A percentile compares a stretch with the other conserved stretches of the same genome.
Evolutionary conservation across 2,797 vertebrate genomes (phyloP).

Genomic region (Darevskia nairensis): DNA sequence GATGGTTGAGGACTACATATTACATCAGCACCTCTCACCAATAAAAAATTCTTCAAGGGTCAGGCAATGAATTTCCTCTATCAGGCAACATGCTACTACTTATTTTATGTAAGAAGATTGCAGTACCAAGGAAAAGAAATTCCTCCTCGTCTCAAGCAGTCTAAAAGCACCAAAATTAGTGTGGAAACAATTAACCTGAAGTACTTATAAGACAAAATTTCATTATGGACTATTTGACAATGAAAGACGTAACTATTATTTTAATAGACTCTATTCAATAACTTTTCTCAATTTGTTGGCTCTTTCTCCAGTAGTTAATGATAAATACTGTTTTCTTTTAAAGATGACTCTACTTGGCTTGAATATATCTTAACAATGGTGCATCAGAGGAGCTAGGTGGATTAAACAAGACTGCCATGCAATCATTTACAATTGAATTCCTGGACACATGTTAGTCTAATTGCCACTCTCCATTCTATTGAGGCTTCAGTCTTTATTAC

Average conservation of each 20-base stretch:
- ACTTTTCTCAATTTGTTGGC: conserved; percentile 68
- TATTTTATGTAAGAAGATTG: conserved; percentile 1
- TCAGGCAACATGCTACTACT: conserved; percentile 52
- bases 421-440: conserved; percentile 56
- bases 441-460: conserved; percentile 48
- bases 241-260: conserved; percentile 75
- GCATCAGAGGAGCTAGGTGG: conserved; percentile 16
- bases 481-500: conserved; percentile 47
- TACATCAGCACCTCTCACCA: conserved; percentile 70
- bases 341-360: conserved; percentile 36
- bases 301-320: conserved; percentile 64
- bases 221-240: conserved; percentile 77
- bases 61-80: conserved; percentile 67
- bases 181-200: conserved; percentile 79
- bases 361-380: conserved; percentile 32
- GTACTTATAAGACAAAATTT: conserved; percentile 79
- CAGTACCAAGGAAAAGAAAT: conserved; percentile 69
- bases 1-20: conserved; percentile 63
- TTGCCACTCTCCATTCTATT: conserved; percentile 43
- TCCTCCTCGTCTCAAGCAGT: conserved; percentile 68
- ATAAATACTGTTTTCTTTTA: conserved; percentile 56
- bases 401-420: conserved; percentile 44
- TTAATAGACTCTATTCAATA: conserved; percentile 72
- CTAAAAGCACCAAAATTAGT: conserved; percentile 68
- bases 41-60: conserved; percentile 61